These are phyloP conservation scores for Cyprinus carpio DNA, from an alignment of 2,113 vertebrate genomes.

Conservation along the genomic window DNA sequence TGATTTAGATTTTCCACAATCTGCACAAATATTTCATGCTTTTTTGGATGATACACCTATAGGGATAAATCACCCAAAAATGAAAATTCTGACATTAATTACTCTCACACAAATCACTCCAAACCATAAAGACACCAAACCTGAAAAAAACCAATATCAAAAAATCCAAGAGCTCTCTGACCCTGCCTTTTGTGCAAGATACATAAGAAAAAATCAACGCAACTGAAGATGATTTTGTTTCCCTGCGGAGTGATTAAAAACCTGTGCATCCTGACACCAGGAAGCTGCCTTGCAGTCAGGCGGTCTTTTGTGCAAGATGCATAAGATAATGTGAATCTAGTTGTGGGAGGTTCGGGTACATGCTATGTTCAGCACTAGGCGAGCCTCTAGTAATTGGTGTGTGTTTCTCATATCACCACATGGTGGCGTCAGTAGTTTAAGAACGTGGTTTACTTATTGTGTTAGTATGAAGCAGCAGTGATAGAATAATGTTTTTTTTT, in stretches of 20 bases:
- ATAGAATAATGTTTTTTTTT: not conserved
- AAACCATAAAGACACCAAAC: too few relatives aligned
- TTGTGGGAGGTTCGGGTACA: not conserved
- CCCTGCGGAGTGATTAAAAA: not conserved
- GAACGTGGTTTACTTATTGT: not conserved
- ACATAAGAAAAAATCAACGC: too few relatives aligned
- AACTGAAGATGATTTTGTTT: too few relatives aligned
- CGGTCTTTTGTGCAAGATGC: not conserved
- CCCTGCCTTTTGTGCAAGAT: too few relatives aligned
- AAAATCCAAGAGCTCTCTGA: too few relatives aligned
- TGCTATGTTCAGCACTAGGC: not conserved
- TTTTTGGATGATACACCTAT: not conserved
- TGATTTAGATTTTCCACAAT: not conserved
- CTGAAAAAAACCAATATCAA: too few relatives aligned
- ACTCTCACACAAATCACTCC: too few relatives aligned
- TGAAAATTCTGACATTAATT: too few relatives aligned
- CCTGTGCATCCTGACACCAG: not conserved
- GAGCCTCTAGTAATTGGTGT: not conserved
- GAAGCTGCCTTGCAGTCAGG: not conserved
- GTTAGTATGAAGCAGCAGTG: not conserved
- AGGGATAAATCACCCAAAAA: too few relatives aligned
- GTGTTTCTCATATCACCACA: constrained; percentile 4
- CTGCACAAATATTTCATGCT: not conserved
- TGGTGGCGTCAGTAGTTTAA: constrained; percentile 2
- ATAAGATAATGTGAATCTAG: not conserved